phyloP scores from a whole-genome alignment of 2,888 invertebrate genomes.

The Cataglyphis rosenhaueri region DNA sequence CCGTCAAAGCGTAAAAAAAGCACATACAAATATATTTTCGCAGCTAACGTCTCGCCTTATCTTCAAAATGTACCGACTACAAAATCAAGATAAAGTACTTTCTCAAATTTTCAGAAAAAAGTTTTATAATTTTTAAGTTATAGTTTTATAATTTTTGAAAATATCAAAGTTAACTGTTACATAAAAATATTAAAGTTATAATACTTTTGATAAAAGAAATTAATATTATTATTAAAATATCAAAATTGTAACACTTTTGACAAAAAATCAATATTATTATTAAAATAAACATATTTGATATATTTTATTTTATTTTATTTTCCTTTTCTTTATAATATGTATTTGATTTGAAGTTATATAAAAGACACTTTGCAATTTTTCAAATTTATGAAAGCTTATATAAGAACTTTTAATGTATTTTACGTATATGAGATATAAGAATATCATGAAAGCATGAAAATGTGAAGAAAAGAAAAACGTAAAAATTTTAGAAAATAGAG shows the following conservation, averaged over 20 bases:
- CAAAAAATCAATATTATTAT: background rate
- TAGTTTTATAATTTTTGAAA: background rate
- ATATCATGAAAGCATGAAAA: constrained; percentile 4
- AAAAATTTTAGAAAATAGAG: constrained; percentile 7
- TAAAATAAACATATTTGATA: background rate
- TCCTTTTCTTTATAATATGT: background rate
- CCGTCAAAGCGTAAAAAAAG: constrained; percentile 42
- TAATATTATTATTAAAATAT: no score
- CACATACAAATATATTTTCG: constrained; percentile 40
- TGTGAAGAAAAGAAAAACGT: background rate
- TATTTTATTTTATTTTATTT: background rate
- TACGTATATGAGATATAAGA: constrained; percentile 15
- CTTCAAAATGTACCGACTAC: constrained; percentile 25
- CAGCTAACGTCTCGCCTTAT: constrained; percentile 32
- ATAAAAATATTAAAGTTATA: background rate
- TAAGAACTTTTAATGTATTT: constrained; percentile 19
- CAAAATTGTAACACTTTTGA: background rate
- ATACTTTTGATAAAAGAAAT: no score
- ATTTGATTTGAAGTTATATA: background rate
- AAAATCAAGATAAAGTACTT: background rate
- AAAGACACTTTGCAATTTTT: background rate
- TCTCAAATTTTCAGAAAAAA: background rate
- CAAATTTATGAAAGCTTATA: constrained; percentile 13
- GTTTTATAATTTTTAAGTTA: background rate
- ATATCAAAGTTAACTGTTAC: background rate